Evolutionary conservation across 2,113 vertebrate species (phyloP).

Genomic region (Polyodon spathula): DNA sequence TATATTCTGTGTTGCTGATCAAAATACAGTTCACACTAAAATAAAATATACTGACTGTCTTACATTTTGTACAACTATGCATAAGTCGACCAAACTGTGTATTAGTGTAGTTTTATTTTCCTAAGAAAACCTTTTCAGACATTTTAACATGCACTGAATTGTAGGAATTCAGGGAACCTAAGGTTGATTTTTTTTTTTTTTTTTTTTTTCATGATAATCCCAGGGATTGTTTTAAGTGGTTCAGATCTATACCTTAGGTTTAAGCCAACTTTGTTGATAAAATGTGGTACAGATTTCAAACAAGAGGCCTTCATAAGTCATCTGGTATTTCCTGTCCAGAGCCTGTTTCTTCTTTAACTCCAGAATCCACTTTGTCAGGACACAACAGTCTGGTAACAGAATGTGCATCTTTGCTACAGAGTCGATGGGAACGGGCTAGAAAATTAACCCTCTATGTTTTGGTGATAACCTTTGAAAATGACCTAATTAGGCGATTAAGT

Average conservation of each 20-base stretch:
- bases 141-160: too few species aligned
- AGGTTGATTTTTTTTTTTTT: too few species aligned
- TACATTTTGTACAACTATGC: too few species aligned
- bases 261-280: constrained; percentile 32
- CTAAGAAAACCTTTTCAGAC: too few species aligned
- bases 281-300: constrained; percentile 40
- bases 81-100: too few species aligned
- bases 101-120: too few species aligned
- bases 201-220: too few species aligned
- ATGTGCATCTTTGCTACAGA: constrained; percentile 44
- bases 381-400: constrained; percentile 36
- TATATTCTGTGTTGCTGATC: too few species aligned
- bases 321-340: constrained; percentile 41
- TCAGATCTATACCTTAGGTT: constrained; percentile 30
- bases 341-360: constrained; percentile 46
- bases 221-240: constrained; percentile 35
- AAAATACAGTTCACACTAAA: too few species aligned
- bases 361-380: constrained; percentile 32
- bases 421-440: constrained; percentile 53
- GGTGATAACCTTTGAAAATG: constrained; percentile 67
- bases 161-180: too few species aligned
- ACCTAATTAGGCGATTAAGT: constrained; percentile 93
- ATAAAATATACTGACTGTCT: too few species aligned
- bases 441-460: constrained; percentile 66
- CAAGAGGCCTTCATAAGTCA: constrained; percentile 31